Percentiles rank a stretch among this genome's conserved stretches.
Conservation (phyloP, 2,797 vertebrate genomes). For the Hypotaenidia philippensis region DNA sequence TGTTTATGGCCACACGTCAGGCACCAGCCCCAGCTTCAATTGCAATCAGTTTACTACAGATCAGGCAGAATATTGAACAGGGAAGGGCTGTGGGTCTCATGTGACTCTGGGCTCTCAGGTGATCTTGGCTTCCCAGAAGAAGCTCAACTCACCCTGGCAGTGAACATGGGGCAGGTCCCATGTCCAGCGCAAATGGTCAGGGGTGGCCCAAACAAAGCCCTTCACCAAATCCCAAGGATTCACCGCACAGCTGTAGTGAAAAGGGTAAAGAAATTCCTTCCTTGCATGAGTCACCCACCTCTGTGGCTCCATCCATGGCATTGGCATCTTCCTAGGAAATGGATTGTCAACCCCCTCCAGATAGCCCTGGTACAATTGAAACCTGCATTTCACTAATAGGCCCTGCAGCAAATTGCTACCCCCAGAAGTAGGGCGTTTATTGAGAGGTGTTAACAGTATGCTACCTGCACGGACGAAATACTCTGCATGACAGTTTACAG, state of each 20-base stretch:
- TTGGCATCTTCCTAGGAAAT: not conserved
- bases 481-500: not conserved
- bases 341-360: not conserved
- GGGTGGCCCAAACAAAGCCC: not conserved
- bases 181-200: fast-evolving
- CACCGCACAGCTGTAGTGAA: not conserved
- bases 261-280: not conserved
- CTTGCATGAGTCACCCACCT: not conserved
- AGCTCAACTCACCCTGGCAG: not conserved
- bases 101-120: not conserved
- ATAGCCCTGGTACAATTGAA: not conserved
- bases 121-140: not conserved
- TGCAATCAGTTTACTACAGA: not conserved
- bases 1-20: not conserved
- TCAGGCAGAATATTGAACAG: not conserved
- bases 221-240: not conserved
- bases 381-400: not conserved
- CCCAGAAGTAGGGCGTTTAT: not conserved
- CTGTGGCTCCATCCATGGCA: constrained; percentile 22
- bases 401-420: not conserved
- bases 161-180: not conserved
- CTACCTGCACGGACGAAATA: not conserved
- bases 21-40: not conserved
- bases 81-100: not conserved
- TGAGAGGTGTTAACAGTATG: not conserved